These are phyloP conservation scores for Acanthaster planci DNA, from an alignment of 35 echinoderm and acorn worm species.

Conservation along the genomic window DNA sequence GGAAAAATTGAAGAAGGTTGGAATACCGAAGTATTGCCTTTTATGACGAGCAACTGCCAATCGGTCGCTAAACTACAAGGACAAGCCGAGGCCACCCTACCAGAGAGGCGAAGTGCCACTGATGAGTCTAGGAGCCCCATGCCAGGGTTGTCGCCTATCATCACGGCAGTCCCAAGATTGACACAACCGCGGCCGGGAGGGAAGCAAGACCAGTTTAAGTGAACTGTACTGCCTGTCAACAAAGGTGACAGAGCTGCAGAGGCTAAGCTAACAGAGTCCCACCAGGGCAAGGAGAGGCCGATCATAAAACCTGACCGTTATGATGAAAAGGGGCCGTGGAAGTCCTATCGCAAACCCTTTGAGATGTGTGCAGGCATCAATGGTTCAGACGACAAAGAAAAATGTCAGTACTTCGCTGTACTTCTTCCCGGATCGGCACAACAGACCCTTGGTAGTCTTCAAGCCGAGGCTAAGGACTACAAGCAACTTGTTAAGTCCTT, in stretches of 20 bases:
- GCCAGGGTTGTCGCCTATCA: background rate
- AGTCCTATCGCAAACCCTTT: constrained; percentile 14
- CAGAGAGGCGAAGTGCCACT: background rate
- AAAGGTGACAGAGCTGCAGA: background rate
- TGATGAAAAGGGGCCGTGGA: constrained; percentile 1
- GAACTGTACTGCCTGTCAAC: background rate
- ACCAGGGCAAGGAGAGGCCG: background rate
- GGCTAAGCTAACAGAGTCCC: background rate
- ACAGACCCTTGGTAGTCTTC: background rate
- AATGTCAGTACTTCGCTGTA: constrained; percentile 7
- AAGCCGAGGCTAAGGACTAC: background rate
- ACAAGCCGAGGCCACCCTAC: background rate
- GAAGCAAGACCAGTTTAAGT: background rate
- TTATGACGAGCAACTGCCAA: background rate
- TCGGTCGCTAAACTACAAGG: background rate
- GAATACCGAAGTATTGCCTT: background rate
- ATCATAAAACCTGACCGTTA: constrained; percentile 24
- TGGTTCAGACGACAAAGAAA: background rate
- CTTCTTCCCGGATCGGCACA: constrained; percentile 1
- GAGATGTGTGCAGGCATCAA: constrained; percentile 21
- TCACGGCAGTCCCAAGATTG: background rate
- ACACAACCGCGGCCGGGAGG: background rate
- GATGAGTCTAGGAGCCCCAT: background rate
- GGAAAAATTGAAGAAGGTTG: background rate
- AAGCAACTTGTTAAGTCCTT: background rate